These are phyloP conservation scores for Euplagia quadripunctaria DNA, from an alignment of 2,888 invertebrate species.

Conservation along the genomic window DNA sequence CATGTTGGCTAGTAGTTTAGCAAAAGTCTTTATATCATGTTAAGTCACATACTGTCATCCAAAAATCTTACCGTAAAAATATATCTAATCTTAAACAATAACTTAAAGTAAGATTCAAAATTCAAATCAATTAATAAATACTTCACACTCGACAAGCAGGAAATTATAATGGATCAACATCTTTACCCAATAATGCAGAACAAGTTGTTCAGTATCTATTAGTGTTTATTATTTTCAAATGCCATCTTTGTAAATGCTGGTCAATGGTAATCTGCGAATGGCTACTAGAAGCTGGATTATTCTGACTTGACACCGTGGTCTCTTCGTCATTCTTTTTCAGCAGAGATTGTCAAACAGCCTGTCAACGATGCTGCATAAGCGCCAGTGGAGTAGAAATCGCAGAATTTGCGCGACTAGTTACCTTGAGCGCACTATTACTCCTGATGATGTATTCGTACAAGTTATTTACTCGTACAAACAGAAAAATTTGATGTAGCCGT, in stretches of 20 bases:
- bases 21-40: not conserved
- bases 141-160: too few relatives aligned
- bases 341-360: constrained; percentile 4
- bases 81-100: too few relatives aligned
- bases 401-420: not conserved
- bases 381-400: constrained; percentile 1
- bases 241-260: too few relatives aligned
- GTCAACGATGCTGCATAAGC: constrained; percentile 3
- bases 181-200: too few relatives aligned
- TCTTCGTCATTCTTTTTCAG: constrained; percentile 5
- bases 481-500: not conserved
- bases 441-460: not conserved
- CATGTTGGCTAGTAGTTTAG: not conserved
- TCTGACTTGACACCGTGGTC: not conserved
- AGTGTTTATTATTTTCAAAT: too few relatives aligned
- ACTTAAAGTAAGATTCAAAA: not conserved
- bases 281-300: not conserved
- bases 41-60: constrained; percentile 12
- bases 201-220: too few relatives aligned
- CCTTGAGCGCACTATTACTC: not conserved
- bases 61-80: not conserved
- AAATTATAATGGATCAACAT: too few relatives aligned
- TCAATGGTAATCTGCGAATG: too few relatives aligned
- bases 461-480: constrained; percentile 1
- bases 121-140: not conserved